A percentile compares a stretch with the other conserved stretches of the same genome.
These are phyloP conservation scores for Drosophila ananassae DNA, from an alignment of 1,140 invertebrate species.

Conservation along the genomic window DNA sequence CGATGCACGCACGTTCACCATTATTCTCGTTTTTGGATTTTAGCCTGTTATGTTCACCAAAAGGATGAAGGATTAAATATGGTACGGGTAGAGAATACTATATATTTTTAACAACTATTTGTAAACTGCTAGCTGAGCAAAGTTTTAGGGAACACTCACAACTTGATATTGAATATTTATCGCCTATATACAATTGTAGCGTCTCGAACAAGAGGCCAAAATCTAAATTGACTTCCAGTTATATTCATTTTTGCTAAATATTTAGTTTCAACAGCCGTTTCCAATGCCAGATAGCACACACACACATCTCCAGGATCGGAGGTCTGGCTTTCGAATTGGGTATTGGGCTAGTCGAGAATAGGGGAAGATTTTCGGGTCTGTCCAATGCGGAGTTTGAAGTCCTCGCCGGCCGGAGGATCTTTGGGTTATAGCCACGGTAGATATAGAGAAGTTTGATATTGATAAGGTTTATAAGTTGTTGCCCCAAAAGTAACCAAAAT, in stretches of 20 bases:
- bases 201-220: conserved; percentile 36
- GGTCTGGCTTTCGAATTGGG: conserved; percentile 7
- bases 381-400: conserved; percentile 52
- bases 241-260: conserved; percentile 33
- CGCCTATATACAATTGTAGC: conserved; percentile 1
- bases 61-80: neutral
- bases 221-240: conserved; percentile 76
- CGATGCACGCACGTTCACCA: conserved; percentile 61
- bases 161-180: conserved; percentile 24
- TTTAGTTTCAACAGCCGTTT: conserved; percentile 22
- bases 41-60: conserved; percentile 39
- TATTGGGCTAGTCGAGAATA: conserved; percentile 66
- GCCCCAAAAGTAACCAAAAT: conserved; percentile 39
- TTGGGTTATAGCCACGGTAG: conserved; percentile 43
- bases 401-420: neutral
- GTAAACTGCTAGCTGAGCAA: conserved; percentile 48
- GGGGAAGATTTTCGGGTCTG: conserved; percentile 77
- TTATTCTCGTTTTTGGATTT: conserved; percentile 39
- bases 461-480: conserved; percentile 52
- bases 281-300: conserved; percentile 5
- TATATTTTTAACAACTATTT: conserved; percentile 40
- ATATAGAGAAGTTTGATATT: conserved; percentile 45
- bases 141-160: conserved; percentile 63
- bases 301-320: conserved; percentile 6
- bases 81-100: conserved; percentile 13